Percentiles rank a stretch among this genome's conserved stretches.
These are phyloP conservation scores for Athene cunicularia DNA, from an alignment of 2,113 vertebrate species.

Conservation along the genomic window DNA sequence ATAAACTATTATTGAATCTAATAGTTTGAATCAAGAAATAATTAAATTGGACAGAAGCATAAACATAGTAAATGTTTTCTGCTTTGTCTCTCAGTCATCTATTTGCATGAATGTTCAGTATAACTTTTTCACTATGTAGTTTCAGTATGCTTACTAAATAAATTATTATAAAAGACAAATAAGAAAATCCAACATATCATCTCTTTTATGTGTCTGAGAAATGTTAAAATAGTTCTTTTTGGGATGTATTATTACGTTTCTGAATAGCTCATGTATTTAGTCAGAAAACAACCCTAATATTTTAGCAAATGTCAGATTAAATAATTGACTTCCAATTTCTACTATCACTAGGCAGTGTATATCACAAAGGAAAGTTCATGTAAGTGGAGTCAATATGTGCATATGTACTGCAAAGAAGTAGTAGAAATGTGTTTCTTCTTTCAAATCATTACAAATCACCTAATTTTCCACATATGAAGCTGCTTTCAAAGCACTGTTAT, in stretches of 20 bases:
- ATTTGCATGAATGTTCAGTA: neutral
- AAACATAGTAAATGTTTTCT: neutral
- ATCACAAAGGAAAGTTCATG: neutral
- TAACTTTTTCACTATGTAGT: neutral
- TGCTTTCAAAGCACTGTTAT: neutral
- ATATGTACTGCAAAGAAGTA: neutral
- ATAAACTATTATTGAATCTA: neutral
- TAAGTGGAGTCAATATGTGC: neutral
- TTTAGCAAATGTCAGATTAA: neutral
- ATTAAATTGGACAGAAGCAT: neutral
- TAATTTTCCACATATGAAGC: neutral
- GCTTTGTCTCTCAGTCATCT: neutral
- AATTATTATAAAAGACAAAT: neutral
- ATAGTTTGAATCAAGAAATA: neutral
- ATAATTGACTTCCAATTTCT: neutral
- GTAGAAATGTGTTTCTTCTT: neutral
- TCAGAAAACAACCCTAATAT: neutral
- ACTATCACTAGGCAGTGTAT: neutral
- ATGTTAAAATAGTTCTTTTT: neutral
- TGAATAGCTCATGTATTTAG: neutral
- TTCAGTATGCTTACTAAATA: neutral
- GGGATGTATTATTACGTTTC: neutral
- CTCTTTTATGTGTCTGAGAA: neutral
- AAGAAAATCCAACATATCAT: neutral
- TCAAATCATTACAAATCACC: neutral